Percentiles rank a stretch among this genome's conserved stretches.
Evolutionary conservation across 2,797 vertebrate species (phyloP).

Genomic region (Diceros bicornis): DNA sequence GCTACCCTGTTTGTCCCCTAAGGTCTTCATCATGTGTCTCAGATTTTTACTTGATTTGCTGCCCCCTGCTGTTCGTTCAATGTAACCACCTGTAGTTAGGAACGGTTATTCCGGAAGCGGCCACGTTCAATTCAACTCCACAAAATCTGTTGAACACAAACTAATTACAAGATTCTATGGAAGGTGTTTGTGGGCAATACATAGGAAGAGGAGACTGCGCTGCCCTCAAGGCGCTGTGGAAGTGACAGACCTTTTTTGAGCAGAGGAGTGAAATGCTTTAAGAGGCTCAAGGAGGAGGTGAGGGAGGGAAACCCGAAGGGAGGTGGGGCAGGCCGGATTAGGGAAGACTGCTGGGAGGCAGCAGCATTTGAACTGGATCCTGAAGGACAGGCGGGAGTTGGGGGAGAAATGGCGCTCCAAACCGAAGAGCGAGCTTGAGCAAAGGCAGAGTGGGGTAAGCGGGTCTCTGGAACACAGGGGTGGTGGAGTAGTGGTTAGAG

Average conservation of each 20-base stretch:
- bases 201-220: background rate
- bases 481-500: background rate
- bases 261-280: background rate
- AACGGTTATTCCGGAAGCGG: background rate
- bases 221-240: background rate
- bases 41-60: background rate
- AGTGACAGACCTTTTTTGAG: background rate
- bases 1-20: background rate
- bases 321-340: too few species aligned
- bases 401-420: background rate
- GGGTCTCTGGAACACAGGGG: background rate
- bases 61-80: background rate
- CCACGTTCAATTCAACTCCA: background rate
- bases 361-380: background rate
- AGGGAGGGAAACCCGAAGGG: background rate
- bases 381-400: background rate
- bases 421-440: background rate
- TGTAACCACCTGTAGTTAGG: background rate
- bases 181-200: background rate
- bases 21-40: background rate
- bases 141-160: background rate
- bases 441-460: fast-evolving
- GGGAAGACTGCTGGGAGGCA: background rate
- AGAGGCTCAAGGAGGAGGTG: background rate
- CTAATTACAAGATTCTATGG: background rate